phyloP scores from a whole-genome alignment of 2,888 invertebrate species.

The Spodoptera littoralis region DNA sequence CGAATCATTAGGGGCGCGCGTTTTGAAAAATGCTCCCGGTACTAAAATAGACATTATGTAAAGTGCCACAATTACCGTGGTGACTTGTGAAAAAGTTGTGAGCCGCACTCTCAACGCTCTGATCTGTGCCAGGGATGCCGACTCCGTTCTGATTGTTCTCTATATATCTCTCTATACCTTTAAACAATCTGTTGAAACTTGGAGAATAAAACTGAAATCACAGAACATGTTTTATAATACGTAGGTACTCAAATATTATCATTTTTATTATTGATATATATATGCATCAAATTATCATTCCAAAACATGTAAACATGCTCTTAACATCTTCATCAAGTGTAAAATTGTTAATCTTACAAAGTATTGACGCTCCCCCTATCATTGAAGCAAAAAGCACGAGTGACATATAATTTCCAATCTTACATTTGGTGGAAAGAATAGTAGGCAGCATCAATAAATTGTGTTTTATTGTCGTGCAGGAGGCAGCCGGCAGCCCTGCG shows the following conservation, averaged over 20 bases:
- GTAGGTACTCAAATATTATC: too few species aligned
- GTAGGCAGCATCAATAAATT: conserved; percentile 50
- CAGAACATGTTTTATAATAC: too few species aligned
- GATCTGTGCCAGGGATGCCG: conserved; percentile 50
- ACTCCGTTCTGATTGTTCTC: background rate
- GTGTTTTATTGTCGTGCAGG: conserved; percentile 54
- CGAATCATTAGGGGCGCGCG: conserved; percentile 83
- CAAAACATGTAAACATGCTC: too few species aligned
- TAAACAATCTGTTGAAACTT: background rate
- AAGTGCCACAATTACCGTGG: conserved; percentile 85
- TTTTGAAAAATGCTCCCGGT: conserved; percentile 80
- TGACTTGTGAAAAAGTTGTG: conserved; percentile 77
- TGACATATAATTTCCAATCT: conserved; percentile 42
- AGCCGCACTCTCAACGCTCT: conserved; percentile 33
- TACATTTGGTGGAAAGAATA: conserved; percentile 49
- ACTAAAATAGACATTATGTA: conserved; percentile 88
- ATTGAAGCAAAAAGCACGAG: conserved; percentile 24
- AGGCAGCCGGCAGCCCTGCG: conserved; percentile 65
- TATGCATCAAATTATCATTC: too few species aligned
- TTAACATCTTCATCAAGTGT: too few species aligned
- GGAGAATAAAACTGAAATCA: background rate
- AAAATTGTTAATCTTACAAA: too few species aligned
- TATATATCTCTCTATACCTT: background rate
- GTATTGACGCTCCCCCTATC: background rate
- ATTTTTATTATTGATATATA: too few species aligned